Percentiles rank a stretch among this genome's conserved stretches.
Evolutionary conservation across 2,888 invertebrate species (phyloP).

Genomic region (Harpalus rufipes): DNA sequence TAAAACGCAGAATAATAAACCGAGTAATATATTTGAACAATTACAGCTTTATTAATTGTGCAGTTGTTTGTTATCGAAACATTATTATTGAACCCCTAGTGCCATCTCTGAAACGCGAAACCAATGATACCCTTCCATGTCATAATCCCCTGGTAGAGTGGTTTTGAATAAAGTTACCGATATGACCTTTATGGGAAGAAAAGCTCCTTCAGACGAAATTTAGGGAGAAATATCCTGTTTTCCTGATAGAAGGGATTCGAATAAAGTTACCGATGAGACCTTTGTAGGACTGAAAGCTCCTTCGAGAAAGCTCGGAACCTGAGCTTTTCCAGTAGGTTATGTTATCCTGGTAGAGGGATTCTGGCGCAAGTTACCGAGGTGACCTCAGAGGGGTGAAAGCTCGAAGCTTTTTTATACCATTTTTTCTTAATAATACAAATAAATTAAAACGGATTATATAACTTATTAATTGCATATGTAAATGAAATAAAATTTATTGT

Average conservation of each 20-base stretch:
- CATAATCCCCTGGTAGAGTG: slow-evolving; percentile 46
- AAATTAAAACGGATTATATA: background rate
- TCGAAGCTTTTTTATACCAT: slow-evolving; percentile 12
- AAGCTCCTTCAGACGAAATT: slow-evolving; percentile 50
- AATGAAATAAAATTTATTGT: slow-evolving; percentile 26
- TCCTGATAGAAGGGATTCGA: slow-evolving; percentile 46
- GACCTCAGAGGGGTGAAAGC: slow-evolving; percentile 56
- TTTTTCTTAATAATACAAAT: background rate
- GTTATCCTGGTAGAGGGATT: slow-evolving; percentile 52
- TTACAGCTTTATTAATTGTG: slow-evolving; percentile 61
- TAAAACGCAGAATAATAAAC: slow-evolving; percentile 60
- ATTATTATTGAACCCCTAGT: slow-evolving; percentile 42
- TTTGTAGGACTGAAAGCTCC: slow-evolving; percentile 59
- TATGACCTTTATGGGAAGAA: slow-evolving; percentile 62
- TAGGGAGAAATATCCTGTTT: slow-evolving; percentile 20
- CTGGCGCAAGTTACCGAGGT: slow-evolving; percentile 50
- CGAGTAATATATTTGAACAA: slow-evolving; percentile 57
- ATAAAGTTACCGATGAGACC: slow-evolving; percentile 62
- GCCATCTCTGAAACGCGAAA: slow-evolving; percentile 51
- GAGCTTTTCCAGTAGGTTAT: slow-evolving; percentile 8
- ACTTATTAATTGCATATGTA: background rate
- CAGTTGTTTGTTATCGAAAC: slow-evolving; percentile 54
- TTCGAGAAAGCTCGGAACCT: slow-evolving; percentile 33
- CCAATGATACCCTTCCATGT: background rate
- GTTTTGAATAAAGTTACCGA: slow-evolving; percentile 66